Percentiles rank a stretch among this genome's conserved stretches.
Evolutionary conservation across 2,888 invertebrate species (phyloP).

Genomic region (Amblyjoppa fuscipennis): DNA sequence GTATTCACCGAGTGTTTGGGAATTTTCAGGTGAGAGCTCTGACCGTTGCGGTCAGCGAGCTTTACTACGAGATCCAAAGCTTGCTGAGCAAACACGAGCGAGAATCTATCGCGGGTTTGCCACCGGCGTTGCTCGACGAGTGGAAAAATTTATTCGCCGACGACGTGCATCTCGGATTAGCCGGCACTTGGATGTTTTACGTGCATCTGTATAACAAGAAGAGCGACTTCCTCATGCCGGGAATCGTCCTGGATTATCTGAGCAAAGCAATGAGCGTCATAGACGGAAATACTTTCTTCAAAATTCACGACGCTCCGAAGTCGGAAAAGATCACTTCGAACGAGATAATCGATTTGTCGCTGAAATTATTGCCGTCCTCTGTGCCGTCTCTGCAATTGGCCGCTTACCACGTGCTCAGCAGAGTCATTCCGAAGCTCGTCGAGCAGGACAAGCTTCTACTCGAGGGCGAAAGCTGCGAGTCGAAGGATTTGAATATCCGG

Average conservation of each 20-base stretch:
- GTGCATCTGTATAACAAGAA: slow-evolving; percentile 76
- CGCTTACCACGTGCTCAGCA: slow-evolving; percentile 85
- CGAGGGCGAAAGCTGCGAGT: slow-evolving; percentile 84
- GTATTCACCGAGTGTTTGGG: background rate
- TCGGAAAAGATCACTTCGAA: slow-evolving; percentile 59
- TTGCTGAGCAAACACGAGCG: slow-evolving; percentile 84
- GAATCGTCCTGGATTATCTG: slow-evolving; percentile 76
- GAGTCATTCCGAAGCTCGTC: slow-evolving; percentile 84
- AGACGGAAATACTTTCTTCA: slow-evolving; percentile 76
- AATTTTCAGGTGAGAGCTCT: slow-evolving; percentile 79
- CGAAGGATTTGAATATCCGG: slow-evolving; percentile 84
- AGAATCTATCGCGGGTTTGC: slow-evolving; percentile 83
- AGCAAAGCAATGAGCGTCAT: slow-evolving; percentile 79
- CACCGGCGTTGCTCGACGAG: slow-evolving; percentile 87
- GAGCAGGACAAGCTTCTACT: slow-evolving; percentile 85
- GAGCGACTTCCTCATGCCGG: slow-evolving; percentile 70
- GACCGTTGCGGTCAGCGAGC: slow-evolving; percentile 86
- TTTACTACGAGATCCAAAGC: slow-evolving; percentile 86
- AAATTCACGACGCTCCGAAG: slow-evolving; percentile 56
- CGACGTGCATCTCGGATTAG: slow-evolving; percentile 87
- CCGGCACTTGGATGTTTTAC: slow-evolving; percentile 86
- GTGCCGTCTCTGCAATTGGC: slow-evolving; percentile 85
- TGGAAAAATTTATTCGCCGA: slow-evolving; percentile 92
- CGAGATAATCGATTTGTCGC: slow-evolving; percentile 81
- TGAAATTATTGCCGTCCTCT: slow-evolving; percentile 83